Evolutionary conservation across 1,140 invertebrate species (phyloP).

Genomic region (Brachionus koreanus): DNA sequence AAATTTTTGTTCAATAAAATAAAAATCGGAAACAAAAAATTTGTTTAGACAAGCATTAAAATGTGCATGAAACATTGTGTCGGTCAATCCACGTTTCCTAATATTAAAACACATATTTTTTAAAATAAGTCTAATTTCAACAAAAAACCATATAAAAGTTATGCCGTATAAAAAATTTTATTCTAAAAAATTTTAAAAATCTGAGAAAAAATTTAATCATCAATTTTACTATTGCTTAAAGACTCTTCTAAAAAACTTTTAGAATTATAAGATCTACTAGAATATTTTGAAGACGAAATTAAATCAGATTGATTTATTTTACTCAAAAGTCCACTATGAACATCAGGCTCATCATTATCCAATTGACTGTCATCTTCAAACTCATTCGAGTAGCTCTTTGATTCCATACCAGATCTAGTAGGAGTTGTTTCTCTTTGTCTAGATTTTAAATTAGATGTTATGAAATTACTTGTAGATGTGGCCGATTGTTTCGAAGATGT

Average conservation of each 20-base stretch:
- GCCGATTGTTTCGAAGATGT: conserved; percentile 10
- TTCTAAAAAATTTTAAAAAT: no score
- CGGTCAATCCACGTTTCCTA: no score
- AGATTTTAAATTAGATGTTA: background rate
- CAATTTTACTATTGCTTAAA: background rate
- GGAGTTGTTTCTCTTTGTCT: background rate
- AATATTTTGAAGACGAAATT: background rate
- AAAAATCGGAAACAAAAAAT: no score
- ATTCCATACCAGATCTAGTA: conserved; percentile 10
- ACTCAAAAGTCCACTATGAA: background rate
- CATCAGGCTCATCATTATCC: background rate
- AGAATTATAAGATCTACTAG: conserved; percentile 13
- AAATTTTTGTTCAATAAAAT: no score
- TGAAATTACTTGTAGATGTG: conserved; percentile 12
- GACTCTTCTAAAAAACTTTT: conserved; percentile 30
- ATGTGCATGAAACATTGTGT: no score
- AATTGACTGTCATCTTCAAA: conserved; percentile 32
- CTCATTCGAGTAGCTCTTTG: conserved; percentile 2
- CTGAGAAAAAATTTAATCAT: background rate
- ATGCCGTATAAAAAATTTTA: no score
- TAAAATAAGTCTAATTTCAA: no score
- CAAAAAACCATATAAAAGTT: no score
- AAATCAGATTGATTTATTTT: conserved; percentile 34
- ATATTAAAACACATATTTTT: no score
- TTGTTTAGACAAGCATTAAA: no score